A percentile compares a stretch with the other conserved stretches of the same genome.
Conservation (phyloP, 2,888 invertebrate species). For the Nymphalis c-album region DNA sequence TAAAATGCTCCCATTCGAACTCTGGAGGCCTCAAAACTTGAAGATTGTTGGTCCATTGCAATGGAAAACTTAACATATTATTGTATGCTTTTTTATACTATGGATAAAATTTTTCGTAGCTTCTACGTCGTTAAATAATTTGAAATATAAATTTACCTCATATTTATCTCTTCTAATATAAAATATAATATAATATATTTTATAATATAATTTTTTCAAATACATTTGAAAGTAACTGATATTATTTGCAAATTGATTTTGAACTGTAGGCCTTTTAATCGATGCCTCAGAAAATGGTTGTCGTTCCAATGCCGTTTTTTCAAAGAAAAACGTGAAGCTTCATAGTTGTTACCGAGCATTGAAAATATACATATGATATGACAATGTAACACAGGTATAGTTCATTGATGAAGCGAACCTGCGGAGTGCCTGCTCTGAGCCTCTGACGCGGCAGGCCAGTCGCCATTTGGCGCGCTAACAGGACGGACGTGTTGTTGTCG, state of each 20-base stretch:
- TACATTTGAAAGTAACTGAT: background rate
- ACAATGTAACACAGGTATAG: slow-evolving; percentile 18
- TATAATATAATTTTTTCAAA: no score
- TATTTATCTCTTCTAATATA: background rate
- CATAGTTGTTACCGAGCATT: slow-evolving; percentile 7
- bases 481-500: slow-evolving; percentile 43
- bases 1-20: no score
- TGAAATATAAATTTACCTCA: no score
- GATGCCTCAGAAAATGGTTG: background rate
- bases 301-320: slow-evolving; percentile 1
- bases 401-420: slow-evolving; percentile 36
- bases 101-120: no score
- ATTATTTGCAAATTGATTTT: slow-evolving; percentile 7
- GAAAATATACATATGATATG: slow-evolving; percentile 27
- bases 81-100: no score
- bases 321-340: background rate
- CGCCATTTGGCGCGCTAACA: slow-evolving; percentile 63
- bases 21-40: no score
- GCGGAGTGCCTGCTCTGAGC: slow-evolving; percentile 12
- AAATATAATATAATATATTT: no score
- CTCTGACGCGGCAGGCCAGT: slow-evolving; percentile 48
- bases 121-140: no score
- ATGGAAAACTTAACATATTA: no score
- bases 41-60: no score
- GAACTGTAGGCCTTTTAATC: background rate